Conservation (phyloP, 2,113 vertebrate genomes). For the Phaethornis superciliosus region DNA sequence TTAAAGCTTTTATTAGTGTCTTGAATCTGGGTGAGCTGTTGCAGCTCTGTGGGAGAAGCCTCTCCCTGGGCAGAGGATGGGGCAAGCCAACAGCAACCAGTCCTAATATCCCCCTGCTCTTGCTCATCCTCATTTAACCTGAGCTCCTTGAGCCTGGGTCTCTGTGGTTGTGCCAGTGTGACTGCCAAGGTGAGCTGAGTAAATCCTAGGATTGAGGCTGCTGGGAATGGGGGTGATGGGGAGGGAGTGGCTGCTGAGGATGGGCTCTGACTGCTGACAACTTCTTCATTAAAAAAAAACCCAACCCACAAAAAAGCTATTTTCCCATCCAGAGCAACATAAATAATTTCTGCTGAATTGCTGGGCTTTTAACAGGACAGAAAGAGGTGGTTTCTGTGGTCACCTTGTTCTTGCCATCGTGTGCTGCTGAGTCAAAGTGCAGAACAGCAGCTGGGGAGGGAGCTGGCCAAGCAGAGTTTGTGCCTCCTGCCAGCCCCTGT, state of each 20-base stretch:
- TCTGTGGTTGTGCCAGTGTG: accelerated
- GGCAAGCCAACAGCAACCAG: not conserved
- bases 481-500: not conserved
- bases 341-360: not conserved
- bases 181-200: not conserved
- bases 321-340: too few species aligned
- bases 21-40: not conserved
- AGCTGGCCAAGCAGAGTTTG: not conserved
- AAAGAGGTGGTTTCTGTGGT: not conserved
- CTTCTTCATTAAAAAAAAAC: too few species aligned
- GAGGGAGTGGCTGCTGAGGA: not conserved
- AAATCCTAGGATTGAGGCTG: not conserved
- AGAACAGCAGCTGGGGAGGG: accelerated
- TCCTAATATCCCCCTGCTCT: not conserved
- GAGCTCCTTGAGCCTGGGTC: not conserved
- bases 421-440: not conserved
- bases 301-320: too few species aligned
- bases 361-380: not conserved
- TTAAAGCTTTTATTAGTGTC: not conserved
- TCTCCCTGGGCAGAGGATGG: not conserved
- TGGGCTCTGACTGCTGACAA: not conserved
- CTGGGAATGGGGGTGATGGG: not conserved
- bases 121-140: not conserved
- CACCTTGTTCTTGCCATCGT: not conserved
- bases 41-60: not conserved